Evolutionary conservation across 2,888 invertebrate genomes (phyloP).

Genomic region (Pammene fasciana): DNA sequence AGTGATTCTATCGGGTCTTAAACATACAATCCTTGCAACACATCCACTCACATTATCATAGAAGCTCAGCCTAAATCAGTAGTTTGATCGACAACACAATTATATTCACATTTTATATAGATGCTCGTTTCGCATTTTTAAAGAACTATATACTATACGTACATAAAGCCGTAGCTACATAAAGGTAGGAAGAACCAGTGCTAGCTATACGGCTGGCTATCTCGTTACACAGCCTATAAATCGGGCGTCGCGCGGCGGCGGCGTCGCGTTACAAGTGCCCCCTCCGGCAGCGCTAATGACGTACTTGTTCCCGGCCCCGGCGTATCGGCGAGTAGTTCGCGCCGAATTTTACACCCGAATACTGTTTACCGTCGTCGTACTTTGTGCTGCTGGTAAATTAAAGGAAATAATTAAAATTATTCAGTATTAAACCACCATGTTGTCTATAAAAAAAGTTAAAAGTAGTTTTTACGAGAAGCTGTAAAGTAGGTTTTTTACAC

Average conservation of each 20-base stretch:
- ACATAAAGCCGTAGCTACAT: not conserved
- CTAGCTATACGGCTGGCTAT: conserved; percentile 25
- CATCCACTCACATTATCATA: too few species aligned
- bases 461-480: too few species aligned
- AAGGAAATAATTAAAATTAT: not conserved
- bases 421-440: too few species aligned
- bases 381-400: not conserved
- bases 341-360: conserved; percentile 28
- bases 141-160: not conserved
- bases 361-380: conserved; percentile 1
- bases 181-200: not conserved
- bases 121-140: not conserved
- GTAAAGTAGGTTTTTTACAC: too few species aligned
- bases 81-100: too few species aligned
- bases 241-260: conserved; percentile 44
- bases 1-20: too few species aligned
- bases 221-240: conserved; percentile 42
- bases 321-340: conserved; percentile 5
- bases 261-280: conserved; percentile 58
- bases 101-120: too few species aligned
- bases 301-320: conserved; percentile 53
- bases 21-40: too few species aligned
- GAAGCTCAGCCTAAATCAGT: too few species aligned
- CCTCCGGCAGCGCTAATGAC: conserved; percentile 57
- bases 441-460: too few species aligned